These are phyloP conservation scores for Masticophis lateralis DNA, from an alignment of 2,797 vertebrate species.

Conservation along the genomic window DNA sequence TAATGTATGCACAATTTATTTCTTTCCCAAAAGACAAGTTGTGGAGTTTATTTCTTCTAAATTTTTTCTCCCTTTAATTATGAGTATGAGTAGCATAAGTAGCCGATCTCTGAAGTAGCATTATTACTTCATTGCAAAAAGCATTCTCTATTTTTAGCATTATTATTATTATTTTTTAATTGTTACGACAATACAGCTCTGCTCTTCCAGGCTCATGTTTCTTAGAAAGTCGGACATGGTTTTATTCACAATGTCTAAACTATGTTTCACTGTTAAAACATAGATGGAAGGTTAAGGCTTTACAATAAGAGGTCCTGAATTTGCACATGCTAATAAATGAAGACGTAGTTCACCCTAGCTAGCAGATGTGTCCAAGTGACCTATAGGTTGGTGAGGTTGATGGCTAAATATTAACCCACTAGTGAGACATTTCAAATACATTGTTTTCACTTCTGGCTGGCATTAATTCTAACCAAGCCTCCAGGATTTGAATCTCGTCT, in stretches of 20 bases:
- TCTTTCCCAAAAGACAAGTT: slow-evolving; percentile 4
- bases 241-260: not conserved
- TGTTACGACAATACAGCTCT: not conserved
- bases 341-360: not conserved
- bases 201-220: not conserved
- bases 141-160: not conserved
- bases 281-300: not conserved
- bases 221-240: not conserved
- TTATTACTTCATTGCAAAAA: not conserved
- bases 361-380: not conserved
- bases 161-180: not conserved
- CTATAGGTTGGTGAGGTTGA: not conserved
- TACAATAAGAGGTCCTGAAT: not conserved
- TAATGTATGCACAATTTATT: slow-evolving; percentile 14
- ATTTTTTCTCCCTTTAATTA: slow-evolving; percentile 7
- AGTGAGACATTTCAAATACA: not conserved
- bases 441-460: not conserved
- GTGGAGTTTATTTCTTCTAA: slow-evolving; percentile 1
- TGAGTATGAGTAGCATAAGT: not conserved
- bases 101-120: not conserved
- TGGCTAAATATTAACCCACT: not conserved
- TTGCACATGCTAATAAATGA: not conserved
- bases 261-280: not conserved
- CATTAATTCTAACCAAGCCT: not conserved
- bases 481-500: not conserved